Base-by-base conservation (phyloP, 2,797 vertebrate species). In the Poeciliopsis gracilis region DNA sequence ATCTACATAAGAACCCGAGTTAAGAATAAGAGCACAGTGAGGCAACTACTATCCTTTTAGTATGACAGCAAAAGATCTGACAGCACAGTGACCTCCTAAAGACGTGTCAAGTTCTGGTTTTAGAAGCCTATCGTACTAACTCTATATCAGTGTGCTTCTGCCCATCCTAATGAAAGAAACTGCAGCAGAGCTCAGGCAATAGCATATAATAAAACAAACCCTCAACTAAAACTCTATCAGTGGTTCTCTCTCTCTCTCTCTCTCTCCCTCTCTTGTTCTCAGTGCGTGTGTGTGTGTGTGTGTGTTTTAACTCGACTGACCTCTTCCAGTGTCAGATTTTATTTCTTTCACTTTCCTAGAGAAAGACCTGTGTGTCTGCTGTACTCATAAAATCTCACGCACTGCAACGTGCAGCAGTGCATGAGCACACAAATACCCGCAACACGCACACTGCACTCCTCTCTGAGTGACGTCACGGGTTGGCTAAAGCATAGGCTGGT, bases 401-500 rank as follows among this genome's bases (percentile, higher is more conserved):
- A 76, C 53, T 53, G 59, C 77, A 84, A 83, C 84, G 82, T 86
- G 82, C 72, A 85, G 84, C 53, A 79, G 80, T 30, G 78, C 67
- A 46, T 46, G 77, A 82, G 57, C 36, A 76, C 70, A 77, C 73
- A 78, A 76, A 63, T 73, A 69, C 76, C 43, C 73, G 38, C 77
- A 70, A 78, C 81, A 76, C 79, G 76, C 82, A 79, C 69, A 76
- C 81, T 73, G 77, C 66, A 38, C 79, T 66, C 75, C 77, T 77
- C 61, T 78, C 76, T 73, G 41, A 66, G 81, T 88, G 93, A 92
- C 92, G 87, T 92, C 94, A 93, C 78, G 70, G 85, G 76, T 78
- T 84, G 92, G 88, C 89, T 91, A 88, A 90, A 92, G 79, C 75
- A 49, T 55, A 73, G 84, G 77, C 87, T 88, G 92, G 90, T 89